Percentiles rank a stretch among this genome's conserved stretches.
Evolutionary conservation across 2,113 vertebrate genomes (phyloP).

Genomic region (Microcebus lehilahytsara): DNA sequence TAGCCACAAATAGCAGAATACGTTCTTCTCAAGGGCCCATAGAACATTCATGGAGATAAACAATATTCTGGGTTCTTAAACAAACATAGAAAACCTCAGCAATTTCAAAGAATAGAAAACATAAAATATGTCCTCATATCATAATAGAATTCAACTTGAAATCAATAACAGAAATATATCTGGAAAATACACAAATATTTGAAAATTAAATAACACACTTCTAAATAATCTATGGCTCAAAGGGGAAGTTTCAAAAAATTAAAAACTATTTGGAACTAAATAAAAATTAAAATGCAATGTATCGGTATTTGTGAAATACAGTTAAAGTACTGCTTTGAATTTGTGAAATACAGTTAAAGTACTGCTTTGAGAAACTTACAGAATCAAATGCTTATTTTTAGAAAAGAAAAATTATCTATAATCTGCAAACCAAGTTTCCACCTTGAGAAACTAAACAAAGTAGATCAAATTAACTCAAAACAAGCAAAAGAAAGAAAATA

Average conservation of each 20-base stretch:
- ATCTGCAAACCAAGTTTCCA: neutral
- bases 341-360: neutral
- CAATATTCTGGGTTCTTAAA: neutral
- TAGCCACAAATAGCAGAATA: neutral
- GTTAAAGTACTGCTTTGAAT: neutral
- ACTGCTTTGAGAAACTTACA: neutral
- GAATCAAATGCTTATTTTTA: neutral
- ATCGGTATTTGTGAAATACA: neutral
- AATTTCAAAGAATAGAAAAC: neutral
- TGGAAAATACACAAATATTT: conserved; percentile 20
- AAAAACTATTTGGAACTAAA: neutral
- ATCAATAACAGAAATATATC: neutral
- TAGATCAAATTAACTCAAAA: neutral
- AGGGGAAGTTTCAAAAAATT: neutral
- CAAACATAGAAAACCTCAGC: neutral
- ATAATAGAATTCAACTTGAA: conserved; percentile 11
- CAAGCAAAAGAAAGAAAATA: neutral
- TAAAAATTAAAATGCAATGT: neutral
- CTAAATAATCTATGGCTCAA: neutral
- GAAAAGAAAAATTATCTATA: neutral
- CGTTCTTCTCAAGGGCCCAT: neutral
- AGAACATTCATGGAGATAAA: neutral
- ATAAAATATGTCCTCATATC: neutral
- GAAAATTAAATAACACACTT: neutral
- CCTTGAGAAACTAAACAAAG: neutral